Percentiles rank a stretch among this genome's conserved stretches.
Conservation (phyloP, 2,888 invertebrate genomes). For the Lasioglossum zephyrum region DNA sequence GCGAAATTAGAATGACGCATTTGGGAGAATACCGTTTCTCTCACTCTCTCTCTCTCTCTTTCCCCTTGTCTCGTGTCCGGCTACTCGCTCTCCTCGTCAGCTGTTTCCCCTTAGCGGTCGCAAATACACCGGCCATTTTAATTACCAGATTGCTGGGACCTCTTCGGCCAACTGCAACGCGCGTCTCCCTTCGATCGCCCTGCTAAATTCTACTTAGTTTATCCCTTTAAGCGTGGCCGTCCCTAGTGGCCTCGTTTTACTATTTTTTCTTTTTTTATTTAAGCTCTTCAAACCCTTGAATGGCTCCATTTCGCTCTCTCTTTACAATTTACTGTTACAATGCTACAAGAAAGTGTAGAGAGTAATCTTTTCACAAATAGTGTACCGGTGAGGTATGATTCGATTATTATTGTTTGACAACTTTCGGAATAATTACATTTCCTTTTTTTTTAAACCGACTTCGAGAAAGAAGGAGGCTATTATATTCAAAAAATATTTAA, state of each 20-base stretch:
- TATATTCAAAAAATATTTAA: too few relatives aligned
- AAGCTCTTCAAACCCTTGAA: too few relatives aligned
- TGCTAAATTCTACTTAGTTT: not conserved
- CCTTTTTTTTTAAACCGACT: too few relatives aligned
- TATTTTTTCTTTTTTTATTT: too few relatives aligned
- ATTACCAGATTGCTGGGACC: constrained; percentile 46
- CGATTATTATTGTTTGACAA: too few relatives aligned
- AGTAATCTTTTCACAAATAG: too few relatives aligned
- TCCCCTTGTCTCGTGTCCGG: not conserved
- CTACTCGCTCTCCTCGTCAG: not conserved
- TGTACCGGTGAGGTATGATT: too few relatives aligned
- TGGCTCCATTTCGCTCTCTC: too few relatives aligned
- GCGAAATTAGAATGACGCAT: constrained; percentile 63
- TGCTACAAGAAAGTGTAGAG: too few relatives aligned
- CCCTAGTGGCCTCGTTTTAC: not conserved
- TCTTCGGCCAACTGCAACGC: constrained; percentile 5
- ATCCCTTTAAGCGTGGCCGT: not conserved
- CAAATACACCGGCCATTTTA: constrained; percentile 64
- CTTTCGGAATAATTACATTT: too few relatives aligned
- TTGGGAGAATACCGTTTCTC: constrained; percentile 23
- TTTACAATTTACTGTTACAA: too few relatives aligned
- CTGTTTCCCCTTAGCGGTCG: constrained; percentile 1
- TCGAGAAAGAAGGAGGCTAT: too few relatives aligned
- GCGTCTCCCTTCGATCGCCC: not conserved
- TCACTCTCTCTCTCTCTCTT: not conserved